These are phyloP conservation scores for Campylomormyrus tamandua DNA, from an alignment of 2,113 vertebrate species.

Conservation along the genomic window DNA sequence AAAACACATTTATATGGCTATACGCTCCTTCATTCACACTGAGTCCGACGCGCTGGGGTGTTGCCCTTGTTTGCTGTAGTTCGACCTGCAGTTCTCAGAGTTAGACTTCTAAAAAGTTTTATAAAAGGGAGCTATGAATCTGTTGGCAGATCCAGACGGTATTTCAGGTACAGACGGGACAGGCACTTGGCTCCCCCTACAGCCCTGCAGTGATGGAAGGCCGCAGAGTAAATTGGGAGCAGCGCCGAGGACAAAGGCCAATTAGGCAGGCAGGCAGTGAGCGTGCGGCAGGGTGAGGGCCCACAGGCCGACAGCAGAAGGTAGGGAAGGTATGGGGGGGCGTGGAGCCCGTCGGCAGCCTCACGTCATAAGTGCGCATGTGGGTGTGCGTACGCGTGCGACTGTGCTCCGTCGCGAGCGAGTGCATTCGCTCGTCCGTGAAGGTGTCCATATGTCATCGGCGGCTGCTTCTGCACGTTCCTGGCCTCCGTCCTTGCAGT, in stretches of 20 bases:
- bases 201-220: neutral
- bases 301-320: neutral
- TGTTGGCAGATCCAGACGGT: neutral
- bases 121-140: neutral
- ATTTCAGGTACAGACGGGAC: neutral
- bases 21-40: neutral
- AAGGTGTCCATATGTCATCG: neutral
- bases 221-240: neutral
- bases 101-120: neutral
- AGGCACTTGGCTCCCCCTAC: neutral
- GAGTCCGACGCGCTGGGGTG: neutral
- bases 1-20: neutral
- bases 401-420: neutral
- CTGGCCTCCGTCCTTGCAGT: neutral
- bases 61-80: neutral
- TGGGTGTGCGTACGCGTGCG: neutral
- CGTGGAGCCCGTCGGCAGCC: neutral
- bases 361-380: neutral
- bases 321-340: neutral
- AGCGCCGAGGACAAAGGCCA: neutral
- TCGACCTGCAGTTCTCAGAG: neutral
- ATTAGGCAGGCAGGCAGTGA: neutral
- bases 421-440: neutral
- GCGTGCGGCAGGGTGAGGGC: neutral
- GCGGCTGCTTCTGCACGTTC: neutral